These are phyloP conservation scores for Micropterix aruncella DNA, from an alignment of 2,888 invertebrate species.

Conservation along the genomic window DNA sequence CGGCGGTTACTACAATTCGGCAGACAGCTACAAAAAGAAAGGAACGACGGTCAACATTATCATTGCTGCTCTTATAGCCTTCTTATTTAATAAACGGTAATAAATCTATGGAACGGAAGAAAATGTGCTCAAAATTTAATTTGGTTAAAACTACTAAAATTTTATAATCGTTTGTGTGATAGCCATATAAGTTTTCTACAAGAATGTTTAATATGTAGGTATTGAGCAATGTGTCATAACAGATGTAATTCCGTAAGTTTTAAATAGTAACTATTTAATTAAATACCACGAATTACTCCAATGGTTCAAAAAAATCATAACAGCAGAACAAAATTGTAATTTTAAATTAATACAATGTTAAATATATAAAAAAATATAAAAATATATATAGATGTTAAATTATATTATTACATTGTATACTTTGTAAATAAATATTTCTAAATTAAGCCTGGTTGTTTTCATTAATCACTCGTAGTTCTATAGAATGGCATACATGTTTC, in stretches of 20 bases:
- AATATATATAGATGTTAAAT: background rate
- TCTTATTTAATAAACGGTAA: background rate
- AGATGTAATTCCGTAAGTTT: background rate
- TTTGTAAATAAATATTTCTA: background rate
- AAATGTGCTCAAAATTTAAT: background rate
- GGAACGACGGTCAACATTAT: conserved; percentile 25
- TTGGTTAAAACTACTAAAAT: background rate
- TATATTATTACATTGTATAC: background rate
- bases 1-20: conserved; percentile 67
- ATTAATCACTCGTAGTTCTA: background rate
- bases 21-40: conserved; percentile 22
- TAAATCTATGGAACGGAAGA: background rate
- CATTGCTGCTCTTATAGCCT: conserved; percentile 19
- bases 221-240: no score
- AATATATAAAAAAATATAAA: background rate
- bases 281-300: background rate
- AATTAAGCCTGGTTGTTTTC: background rate
- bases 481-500: conserved; percentile 2
- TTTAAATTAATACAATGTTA: no score
- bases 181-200: no score
- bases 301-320: no score
- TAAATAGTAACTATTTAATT: background rate
- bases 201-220: no score
- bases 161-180: no score
- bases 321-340: no score